These are phyloP conservation scores for Oenanthe melanoleuca DNA, from an alignment of 2,113 vertebrate genomes.

Conservation along the genomic window DNA sequence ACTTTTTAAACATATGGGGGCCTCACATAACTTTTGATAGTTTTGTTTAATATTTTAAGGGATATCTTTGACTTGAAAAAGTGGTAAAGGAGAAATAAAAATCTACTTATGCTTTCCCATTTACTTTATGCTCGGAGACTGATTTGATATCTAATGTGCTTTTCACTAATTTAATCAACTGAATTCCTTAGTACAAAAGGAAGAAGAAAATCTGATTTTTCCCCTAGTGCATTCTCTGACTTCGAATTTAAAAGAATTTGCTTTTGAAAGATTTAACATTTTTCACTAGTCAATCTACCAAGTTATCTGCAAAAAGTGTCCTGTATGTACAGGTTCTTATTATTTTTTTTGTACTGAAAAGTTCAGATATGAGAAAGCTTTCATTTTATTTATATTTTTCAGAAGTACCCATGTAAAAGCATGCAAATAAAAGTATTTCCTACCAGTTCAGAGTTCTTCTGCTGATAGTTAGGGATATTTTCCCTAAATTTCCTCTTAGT, in stretches of 20 bases:
- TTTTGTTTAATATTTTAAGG: not conserved
- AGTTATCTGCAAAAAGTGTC: not conserved
- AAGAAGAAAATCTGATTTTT: not conserved
- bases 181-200: not conserved
- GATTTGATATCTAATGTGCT: not conserved
- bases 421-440: not conserved
- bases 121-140: not conserved
- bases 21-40: not conserved
- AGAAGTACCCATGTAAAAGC: not conserved
- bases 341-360: not conserved
- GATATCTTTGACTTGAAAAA: not conserved
- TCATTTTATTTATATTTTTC: not conserved
- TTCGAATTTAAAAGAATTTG: not conserved
- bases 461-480: not conserved
- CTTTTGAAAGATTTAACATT: not conserved
- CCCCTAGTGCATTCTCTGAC: not conserved
- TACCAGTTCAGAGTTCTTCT: conserved; percentile 21
- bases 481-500: not conserved
- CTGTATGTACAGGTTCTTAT: not conserved
- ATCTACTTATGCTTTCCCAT: not conserved
- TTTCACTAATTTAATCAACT: not conserved
- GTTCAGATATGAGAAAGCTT: not conserved
- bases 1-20: not conserved
- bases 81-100: not conserved
- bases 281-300: not conserved